Percentiles rank a stretch among this genome's conserved stretches.
These are phyloP conservation scores for Phalacrocorax aristotelis DNA, from an alignment of 2,113 vertebrate species.

Conservation along the genomic window DNA sequence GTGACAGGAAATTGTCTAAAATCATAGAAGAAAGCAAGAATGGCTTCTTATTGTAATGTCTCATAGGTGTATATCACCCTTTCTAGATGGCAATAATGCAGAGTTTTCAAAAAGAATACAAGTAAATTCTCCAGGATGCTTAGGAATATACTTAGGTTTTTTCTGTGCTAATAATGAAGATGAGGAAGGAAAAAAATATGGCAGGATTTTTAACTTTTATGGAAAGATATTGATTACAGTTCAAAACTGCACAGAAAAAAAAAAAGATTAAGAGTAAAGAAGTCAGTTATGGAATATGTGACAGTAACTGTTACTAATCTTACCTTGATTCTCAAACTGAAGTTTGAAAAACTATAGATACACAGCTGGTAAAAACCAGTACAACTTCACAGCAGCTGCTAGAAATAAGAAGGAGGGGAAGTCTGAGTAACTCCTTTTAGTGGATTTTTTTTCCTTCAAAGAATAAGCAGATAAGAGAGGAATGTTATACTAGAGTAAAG, in stretches of 20 bases:
- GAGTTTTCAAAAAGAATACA: constrained; percentile 25
- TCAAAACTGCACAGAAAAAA: not conserved
- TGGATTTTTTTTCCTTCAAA: not conserved
- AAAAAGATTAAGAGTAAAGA: not conserved
- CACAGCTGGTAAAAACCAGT: not conserved
- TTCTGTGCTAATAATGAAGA: not conserved
- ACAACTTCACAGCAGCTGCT: not conserved
- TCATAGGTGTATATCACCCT: not conserved
- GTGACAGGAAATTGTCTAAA: not conserved
- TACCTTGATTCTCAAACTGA: not conserved
- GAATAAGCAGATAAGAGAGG: not conserved
- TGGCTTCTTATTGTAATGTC: not conserved
- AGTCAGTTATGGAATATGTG: not conserved
- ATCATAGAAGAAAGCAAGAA: not conserved
- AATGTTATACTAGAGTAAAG: not conserved
- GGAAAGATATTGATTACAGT: not conserved
- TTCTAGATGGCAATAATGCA: not conserved
- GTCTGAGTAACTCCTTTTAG: not conserved
- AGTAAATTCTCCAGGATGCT: not conserved
- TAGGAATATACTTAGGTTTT: constrained; percentile 3
- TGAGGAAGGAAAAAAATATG: not conserved
- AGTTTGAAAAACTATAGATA: not conserved
- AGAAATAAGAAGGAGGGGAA: not conserved
- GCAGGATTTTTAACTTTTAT: not conserved
- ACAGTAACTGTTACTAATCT: not conserved